phyloP scores from a whole-genome alignment of 2,888 invertebrate genomes.

The Sarcophaga variegata region DNA sequence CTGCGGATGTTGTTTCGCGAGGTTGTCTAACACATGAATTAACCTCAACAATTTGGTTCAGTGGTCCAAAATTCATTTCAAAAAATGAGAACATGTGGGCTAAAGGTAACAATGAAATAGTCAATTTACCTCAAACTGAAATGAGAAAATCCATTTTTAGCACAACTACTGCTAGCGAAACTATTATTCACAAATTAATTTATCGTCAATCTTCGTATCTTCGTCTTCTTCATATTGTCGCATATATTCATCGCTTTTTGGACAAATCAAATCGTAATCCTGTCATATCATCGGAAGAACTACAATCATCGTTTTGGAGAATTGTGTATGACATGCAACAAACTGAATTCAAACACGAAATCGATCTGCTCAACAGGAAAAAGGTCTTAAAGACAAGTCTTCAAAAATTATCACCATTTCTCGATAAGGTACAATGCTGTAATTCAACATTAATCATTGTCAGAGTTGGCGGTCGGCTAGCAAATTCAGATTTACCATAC shows the following conservation, averaged over 20 bases:
- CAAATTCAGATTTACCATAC: constrained; percentile 63
- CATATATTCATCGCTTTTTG: constrained; percentile 24
- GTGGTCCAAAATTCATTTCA: constrained; percentile 10
- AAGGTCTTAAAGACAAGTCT: background rate
- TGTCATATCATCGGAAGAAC: background rate
- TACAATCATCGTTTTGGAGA: constrained; percentile 3
- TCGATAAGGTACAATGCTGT: background rate
- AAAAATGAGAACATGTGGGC: background rate
- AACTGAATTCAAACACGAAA: background rate
- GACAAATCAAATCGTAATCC: background rate
- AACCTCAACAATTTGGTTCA: constrained; percentile 12
- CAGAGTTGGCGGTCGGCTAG: constrained; percentile 71
- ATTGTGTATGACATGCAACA: background rate
- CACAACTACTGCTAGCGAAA: background rate
- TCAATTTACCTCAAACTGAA: too few relatives aligned
- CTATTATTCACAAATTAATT: constrained; percentile 4
- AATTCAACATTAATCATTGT: too few relatives aligned
- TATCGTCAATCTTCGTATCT: constrained; percentile 5
- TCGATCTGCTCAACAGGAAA: background rate
- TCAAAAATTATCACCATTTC: constrained; percentile 4
- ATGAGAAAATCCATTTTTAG: too few relatives aligned
- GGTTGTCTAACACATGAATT: constrained; percentile 8
- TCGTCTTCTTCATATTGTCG: constrained; percentile 22
- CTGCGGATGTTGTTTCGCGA: too few relatives aligned
- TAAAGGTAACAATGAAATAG: background rate